phyloP scores from a whole-genome alignment of 92 coral and sea anemone species.

The Muricea muricata region DNA sequence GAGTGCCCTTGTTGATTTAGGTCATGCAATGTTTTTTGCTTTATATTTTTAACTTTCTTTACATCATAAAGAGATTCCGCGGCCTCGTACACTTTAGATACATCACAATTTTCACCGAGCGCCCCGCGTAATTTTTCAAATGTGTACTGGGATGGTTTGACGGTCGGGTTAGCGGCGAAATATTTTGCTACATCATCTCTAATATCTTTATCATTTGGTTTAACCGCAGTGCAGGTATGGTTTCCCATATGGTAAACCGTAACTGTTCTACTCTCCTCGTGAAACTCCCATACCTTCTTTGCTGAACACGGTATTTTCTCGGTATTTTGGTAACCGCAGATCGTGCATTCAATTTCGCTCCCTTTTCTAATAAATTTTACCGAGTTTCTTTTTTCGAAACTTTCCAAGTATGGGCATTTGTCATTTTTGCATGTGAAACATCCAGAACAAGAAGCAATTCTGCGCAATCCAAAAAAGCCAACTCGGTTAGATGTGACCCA shows the following conservation, averaged over 20 bases:
- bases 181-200: too few relatives aligned
- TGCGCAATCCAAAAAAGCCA: conserved; percentile 58
- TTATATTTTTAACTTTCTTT: too few relatives aligned
- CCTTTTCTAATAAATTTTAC: too few relatives aligned
- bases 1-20: too few relatives aligned
- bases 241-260: conserved; percentile 67
- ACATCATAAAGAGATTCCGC: too few relatives aligned
- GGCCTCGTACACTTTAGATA: too few relatives aligned
- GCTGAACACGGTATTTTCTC: conserved; percentile 43
- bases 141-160: too few relatives aligned
- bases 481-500: conserved; percentile 64
- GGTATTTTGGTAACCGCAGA: conserved; percentile 65
- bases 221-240: conserved; percentile 60
- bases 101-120: too few relatives aligned
- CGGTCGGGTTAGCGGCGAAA: too few relatives aligned
- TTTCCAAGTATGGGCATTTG: conserved; percentile 47
- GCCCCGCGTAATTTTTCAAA: too few relatives aligned
- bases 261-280: conserved; percentile 23
- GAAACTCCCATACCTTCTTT: conserved; percentile 71
- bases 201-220: too few relatives aligned
- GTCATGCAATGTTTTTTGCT: too few relatives aligned
- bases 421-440: conserved; percentile 57
- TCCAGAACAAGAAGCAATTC: conserved; percentile 67
- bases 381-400: conserved; percentile 41
- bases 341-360: conserved; percentile 53